Percentiles rank a stretch among this genome's conserved stretches.
phyloP scores from a whole-genome alignment of 1,140 invertebrate genomes.

The Lepidostoma basale region DNA sequence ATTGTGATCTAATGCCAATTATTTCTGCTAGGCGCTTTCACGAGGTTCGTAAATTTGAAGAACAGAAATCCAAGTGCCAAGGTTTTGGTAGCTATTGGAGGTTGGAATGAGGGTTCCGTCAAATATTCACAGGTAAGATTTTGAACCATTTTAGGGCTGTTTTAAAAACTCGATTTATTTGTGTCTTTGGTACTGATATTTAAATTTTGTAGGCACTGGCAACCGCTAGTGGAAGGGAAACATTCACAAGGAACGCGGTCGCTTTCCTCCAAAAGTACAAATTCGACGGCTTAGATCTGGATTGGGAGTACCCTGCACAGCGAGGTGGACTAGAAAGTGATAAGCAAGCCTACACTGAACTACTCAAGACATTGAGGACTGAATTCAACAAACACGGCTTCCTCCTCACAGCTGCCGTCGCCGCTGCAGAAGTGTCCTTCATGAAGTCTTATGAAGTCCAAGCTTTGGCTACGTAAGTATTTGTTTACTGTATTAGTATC shows the following conservation, averaged over 20 bases:
- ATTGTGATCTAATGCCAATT: background rate
- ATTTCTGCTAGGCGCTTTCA: slow-evolving; percentile 34
- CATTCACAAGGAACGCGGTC: slow-evolving; percentile 75
- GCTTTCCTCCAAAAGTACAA: slow-evolving; percentile 79
- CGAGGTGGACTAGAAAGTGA: slow-evolving; percentile 44
- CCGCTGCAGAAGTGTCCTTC: slow-evolving; percentile 60
- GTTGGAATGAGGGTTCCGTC: slow-evolving; percentile 77
- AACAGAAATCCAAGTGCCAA: slow-evolving; percentile 65
- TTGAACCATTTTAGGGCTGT: too few species aligned
- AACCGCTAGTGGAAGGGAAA: slow-evolving; percentile 68
- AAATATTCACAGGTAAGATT: slow-evolving; percentile 65
- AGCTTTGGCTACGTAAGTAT: slow-evolving; percentile 50
- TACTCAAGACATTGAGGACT: slow-evolving; percentile 64
- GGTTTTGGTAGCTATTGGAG: slow-evolving; percentile 74
- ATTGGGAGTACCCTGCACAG: slow-evolving; percentile 83
- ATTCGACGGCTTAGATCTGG: slow-evolving; percentile 86
- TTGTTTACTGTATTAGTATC: slow-evolving; percentile 65
- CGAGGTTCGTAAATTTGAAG: slow-evolving; percentile 33
- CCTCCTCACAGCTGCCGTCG: slow-evolving; percentile 68
- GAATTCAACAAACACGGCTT: slow-evolving; percentile 61
- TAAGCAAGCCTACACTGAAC: slow-evolving; percentile 57
- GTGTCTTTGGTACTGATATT: too few species aligned
- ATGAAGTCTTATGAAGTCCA: slow-evolving; percentile 66
- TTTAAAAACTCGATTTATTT: too few species aligned
- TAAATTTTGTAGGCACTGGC: too few species aligned